Conservation (phyloP, 1,140 invertebrate genomes). For the Drosophila pectinifera region DNA sequence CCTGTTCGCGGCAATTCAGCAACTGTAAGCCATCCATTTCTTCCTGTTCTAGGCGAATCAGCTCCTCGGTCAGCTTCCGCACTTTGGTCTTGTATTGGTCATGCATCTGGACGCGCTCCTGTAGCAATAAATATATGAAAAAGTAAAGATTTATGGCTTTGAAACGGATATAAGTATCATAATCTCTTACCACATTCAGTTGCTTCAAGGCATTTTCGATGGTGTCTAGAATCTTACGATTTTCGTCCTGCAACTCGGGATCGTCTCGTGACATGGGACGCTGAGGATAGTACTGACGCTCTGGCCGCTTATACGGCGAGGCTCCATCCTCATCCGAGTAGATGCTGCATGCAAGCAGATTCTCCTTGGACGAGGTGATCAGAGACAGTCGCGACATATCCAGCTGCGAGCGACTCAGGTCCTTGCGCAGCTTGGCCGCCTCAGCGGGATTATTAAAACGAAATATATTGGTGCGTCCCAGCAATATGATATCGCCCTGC, state of each 20-base stretch:
- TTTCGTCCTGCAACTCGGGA: constrained; percentile 83
- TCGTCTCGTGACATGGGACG: constrained; percentile 73
- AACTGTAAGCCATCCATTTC: constrained; percentile 81
- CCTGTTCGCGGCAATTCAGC: constrained; percentile 74
- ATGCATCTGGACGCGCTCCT: constrained; percentile 85
- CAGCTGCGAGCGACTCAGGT: constrained; percentile 88
- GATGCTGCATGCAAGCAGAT: constrained; percentile 84
- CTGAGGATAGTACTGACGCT: constrained; percentile 81
- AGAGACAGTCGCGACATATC: constrained; percentile 93
- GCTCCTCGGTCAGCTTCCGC: constrained; percentile 72
- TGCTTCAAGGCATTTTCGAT: constrained; percentile 86
- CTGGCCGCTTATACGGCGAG: constrained; percentile 71
- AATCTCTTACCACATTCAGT: constrained; percentile 86
- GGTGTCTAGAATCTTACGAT: constrained; percentile 84
- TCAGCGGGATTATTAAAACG: constrained; percentile 96
- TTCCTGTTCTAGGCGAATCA: constrained; percentile 85
- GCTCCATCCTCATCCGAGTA: constrained; percentile 72
- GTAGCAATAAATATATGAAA: background rate
- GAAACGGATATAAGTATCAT: too few relatives aligned
- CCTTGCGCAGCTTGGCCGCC: constrained; percentile 92
- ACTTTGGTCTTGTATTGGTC: constrained; percentile 84
- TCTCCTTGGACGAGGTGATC: constrained; percentile 91
- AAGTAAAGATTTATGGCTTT: background rate
- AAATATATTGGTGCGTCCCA: constrained; percentile 96
- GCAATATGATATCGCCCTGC: constrained; percentile 92